Conservation (phyloP, 2,888 invertebrate species). For the Melinaea menophilus region DNA sequence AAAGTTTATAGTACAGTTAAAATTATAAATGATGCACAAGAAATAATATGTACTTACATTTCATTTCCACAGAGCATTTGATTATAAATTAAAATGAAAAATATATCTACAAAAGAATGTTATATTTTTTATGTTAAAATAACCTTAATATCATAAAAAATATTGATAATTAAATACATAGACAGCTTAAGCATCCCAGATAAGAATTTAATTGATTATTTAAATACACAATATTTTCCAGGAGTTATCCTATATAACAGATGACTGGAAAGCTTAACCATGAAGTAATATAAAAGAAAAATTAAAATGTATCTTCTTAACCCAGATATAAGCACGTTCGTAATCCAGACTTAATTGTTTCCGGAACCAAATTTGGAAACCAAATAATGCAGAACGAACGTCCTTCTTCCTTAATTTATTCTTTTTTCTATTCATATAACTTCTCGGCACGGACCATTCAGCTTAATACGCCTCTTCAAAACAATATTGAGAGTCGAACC, state of each 20-base stretch:
- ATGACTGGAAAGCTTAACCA: background rate
- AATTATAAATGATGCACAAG: too few relatives aligned
- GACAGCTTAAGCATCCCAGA: too few relatives aligned
- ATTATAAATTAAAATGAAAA: too few relatives aligned
- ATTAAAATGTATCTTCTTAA: slow-evolving; percentile 8
- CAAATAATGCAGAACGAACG: slow-evolving; percentile 20
- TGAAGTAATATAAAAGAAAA: background rate
- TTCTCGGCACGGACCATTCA: slow-evolving; percentile 47
- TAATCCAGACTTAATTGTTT: slow-evolving; percentile 37
- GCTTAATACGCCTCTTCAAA: slow-evolving; percentile 51
- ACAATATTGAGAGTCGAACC: slow-evolving; percentile 41
- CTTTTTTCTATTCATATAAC: slow-evolving; percentile 57
- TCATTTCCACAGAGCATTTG: too few relatives aligned
- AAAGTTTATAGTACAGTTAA: too few relatives aligned
- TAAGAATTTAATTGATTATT: too few relatives aligned
- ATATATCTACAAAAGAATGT: too few relatives aligned
- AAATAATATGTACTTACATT: too few relatives aligned
- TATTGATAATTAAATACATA: too few relatives aligned
- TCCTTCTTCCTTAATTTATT: slow-evolving; percentile 28
- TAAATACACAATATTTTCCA: too few relatives aligned
- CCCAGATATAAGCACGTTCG: slow-evolving; percentile 25
- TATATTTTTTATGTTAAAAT: too few relatives aligned
- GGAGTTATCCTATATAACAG: background rate
- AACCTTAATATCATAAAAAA: too few relatives aligned
- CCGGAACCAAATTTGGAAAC: slow-evolving; percentile 27